Evolutionary conservation across 1,140 invertebrate genomes (phyloP).

Genomic region (Cydia pomonella): DNA sequence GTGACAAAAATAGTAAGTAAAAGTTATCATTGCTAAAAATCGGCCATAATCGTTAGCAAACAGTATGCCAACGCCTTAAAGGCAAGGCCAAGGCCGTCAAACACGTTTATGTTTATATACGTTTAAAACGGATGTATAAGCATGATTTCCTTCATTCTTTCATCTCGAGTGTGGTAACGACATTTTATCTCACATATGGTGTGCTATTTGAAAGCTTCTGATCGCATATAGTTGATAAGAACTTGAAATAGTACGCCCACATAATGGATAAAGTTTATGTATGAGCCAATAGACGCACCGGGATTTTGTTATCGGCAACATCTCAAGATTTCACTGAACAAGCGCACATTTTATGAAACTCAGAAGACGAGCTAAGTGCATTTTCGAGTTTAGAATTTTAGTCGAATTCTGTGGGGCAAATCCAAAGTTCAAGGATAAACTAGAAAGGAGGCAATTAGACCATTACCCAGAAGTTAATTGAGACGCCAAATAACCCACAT

Average conservation of each 20-base stretch:
- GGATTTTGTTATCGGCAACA: no score
- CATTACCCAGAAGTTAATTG: no score
- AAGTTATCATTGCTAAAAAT: background rate
- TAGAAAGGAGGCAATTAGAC: no score
- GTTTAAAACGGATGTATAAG: background rate
- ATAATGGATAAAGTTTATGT: no score
- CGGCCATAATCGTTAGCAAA: background rate
- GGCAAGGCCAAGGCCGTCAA: constrained; percentile 27
- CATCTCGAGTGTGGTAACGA: constrained; percentile 19
- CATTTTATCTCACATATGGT: constrained; percentile 20
- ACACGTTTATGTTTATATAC: constrained; percentile 26
- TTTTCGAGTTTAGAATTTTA: no score
- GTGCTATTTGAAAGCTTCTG: constrained; percentile 12
- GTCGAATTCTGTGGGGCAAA: no score
- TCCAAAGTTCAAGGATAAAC: no score
- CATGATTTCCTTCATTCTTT: constrained; percentile 27
- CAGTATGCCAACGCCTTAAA: background rate
- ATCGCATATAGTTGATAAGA: background rate
- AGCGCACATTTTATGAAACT: no score
- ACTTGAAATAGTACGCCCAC: background rate
- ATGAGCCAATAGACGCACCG: no score
- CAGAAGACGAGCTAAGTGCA: no score
- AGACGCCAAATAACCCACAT: no score
- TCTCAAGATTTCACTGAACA: no score
- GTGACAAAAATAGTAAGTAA: background rate